These are phyloP conservation scores for Amiota mariae DNA, from an alignment of 2,888 invertebrate genomes.

Conservation along the genomic window DNA sequence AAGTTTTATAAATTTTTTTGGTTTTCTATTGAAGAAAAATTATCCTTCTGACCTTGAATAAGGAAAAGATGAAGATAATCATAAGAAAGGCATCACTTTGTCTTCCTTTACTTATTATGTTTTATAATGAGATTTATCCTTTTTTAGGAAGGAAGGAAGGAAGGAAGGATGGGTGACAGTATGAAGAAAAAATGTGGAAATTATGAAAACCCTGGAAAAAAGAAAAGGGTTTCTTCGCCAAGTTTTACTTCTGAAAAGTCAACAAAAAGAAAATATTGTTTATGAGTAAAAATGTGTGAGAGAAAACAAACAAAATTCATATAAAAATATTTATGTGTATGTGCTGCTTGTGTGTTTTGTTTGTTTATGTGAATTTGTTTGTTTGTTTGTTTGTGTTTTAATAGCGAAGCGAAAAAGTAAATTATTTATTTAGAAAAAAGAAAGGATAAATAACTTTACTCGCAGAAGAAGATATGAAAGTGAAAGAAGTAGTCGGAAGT, in stretches of 20 bases:
- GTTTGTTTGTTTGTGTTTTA: slow-evolving; percentile 62
- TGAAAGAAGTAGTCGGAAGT: slow-evolving; percentile 41
- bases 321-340: slow-evolving; percentile 19
- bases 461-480: slow-evolving; percentile 46
- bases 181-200: not conserved
- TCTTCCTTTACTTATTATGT: not conserved
- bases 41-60: not conserved
- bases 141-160: not conserved
- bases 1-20: not conserved
- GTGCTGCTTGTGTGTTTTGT: slow-evolving; percentile 28
- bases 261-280: slow-evolving; percentile 46
- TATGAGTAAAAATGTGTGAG: slow-evolving; percentile 13
- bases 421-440: slow-evolving; percentile 64
- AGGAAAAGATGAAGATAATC: too few species aligned
- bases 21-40: not conserved
- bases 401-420: slow-evolving; percentile 59
- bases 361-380: slow-evolving; percentile 37
- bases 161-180: too few species aligned
- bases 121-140: slow-evolving; percentile 4
- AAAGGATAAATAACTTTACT: slow-evolving; percentile 9
- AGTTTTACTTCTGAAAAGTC: slow-evolving; percentile 57
- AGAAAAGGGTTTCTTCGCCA: slow-evolving; percentile 47
- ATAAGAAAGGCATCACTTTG: too few species aligned
- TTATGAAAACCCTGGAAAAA: not conserved
- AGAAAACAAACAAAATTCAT: slow-evolving; percentile 59